These are phyloP conservation scores for Dryocosmus kuriphilus DNA, from an alignment of 2,888 invertebrate species.

Conservation along the genomic window DNA sequence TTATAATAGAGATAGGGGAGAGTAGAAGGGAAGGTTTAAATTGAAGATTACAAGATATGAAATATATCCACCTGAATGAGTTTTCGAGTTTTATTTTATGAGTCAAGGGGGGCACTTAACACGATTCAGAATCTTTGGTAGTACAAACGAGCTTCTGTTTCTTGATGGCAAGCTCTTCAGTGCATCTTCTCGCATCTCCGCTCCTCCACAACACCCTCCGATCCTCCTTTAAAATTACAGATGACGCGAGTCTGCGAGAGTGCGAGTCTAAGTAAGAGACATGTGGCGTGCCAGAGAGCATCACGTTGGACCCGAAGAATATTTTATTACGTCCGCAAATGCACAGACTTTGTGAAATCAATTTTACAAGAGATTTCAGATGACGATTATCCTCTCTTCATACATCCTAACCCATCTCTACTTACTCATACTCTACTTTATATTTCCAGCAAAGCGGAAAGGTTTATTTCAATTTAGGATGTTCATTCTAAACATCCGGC, in stretches of 20 bases:
- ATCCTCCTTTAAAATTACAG: conserved; percentile 44
- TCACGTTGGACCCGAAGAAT: conserved; percentile 42
- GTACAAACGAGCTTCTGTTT: conserved; percentile 57
- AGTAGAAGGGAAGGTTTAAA: neutral
- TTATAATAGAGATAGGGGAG: neutral
- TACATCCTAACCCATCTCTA: too few species aligned
- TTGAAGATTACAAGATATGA: neutral
- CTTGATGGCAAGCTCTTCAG: conserved; percentile 50
- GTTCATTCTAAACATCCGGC: too few species aligned
- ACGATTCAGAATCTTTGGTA: conserved; percentile 49
- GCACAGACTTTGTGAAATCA: conserved; percentile 48
- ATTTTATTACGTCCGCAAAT: conserved; percentile 52
- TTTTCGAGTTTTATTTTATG: neutral
- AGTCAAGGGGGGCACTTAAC: neutral
- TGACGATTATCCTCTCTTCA: too few species aligned
- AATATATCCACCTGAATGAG: neutral
- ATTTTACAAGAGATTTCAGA: neutral
- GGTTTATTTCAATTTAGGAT: too few species aligned
- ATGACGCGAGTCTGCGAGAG: conserved; percentile 27
- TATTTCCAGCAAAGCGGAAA: too few species aligned
- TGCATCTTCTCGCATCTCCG: conserved; percentile 37
- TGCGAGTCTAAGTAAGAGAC: conserved; percentile 37
- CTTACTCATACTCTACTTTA: too few species aligned
- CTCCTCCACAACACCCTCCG: conserved; percentile 36
- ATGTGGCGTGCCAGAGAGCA: conserved; percentile 46